Conservation (phyloP, 2,797 vertebrate species). For the Delichon dasypus region DNA sequence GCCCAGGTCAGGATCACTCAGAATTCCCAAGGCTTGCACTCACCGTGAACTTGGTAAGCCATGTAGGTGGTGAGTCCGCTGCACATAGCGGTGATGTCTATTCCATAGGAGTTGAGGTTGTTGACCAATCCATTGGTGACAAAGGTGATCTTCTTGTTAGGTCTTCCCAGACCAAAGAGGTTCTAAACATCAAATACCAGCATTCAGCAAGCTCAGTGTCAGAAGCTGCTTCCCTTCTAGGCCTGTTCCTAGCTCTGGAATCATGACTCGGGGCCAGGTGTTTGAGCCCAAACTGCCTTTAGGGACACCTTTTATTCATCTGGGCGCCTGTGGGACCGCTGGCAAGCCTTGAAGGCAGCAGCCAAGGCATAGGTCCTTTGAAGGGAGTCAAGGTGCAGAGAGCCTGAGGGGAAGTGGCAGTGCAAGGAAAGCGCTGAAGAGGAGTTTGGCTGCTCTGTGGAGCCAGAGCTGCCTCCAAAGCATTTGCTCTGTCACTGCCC, state of each 20-base stretch:
- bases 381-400: too few relatives aligned
- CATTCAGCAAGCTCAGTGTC: not conserved
- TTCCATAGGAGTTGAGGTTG: not conserved
- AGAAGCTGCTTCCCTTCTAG: accelerated
- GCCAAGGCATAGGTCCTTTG: too few relatives aligned
- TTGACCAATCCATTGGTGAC: not conserved
- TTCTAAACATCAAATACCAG: not conserved
- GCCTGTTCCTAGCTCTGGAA: not conserved
- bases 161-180: not conserved
- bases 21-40: not conserved
- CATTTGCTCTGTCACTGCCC: not conserved
- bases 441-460: not conserved
- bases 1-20: too few relatives aligned
- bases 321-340: too few relatives aligned
- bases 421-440: too few relatives aligned
- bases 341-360: not conserved
- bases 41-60: not conserved
- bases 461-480: not conserved
- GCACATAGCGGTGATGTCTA: not conserved
- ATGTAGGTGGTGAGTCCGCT: not conserved
- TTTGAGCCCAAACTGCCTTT: too few relatives aligned
- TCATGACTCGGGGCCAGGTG: accelerated
- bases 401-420: not conserved
- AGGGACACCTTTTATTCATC: not conserved
- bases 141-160: not conserved